Evolutionary conservation across 2,888 invertebrate genomes (phyloP).

Genomic region (Limnephilus lunatus): DNA sequence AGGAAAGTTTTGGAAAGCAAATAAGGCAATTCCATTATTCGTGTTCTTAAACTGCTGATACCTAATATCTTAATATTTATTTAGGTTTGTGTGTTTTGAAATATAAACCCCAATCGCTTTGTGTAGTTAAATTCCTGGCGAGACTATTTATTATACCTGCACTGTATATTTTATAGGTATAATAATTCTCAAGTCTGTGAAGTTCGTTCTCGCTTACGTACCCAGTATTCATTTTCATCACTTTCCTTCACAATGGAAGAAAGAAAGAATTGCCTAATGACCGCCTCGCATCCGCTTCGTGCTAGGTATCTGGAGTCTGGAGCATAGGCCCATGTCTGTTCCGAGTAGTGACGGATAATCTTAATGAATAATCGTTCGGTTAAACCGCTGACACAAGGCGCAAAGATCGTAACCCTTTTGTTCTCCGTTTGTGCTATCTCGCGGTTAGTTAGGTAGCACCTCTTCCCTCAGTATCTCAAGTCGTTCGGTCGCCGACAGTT

Average conservation of each 20-base stretch:
- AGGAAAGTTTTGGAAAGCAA: not conserved
- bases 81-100: slow-evolving; percentile 13
- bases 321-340: not conserved
- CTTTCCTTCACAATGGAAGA: not conserved
- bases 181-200: not conserved
- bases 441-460: not conserved
- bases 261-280: slow-evolving; percentile 26
- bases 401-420: not conserved
- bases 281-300: slow-evolving; percentile 3
- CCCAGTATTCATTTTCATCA: not conserved
- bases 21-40: not conserved
- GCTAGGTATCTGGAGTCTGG: not conserved
- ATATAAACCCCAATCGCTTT: not conserved
- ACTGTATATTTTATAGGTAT: not conserved
- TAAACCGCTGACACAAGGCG: not conserved
- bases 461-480: not conserved
- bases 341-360: slow-evolving; percentile 9
- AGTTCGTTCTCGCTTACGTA: not conserved
- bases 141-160: not conserved
- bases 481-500: not conserved
- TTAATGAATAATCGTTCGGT: not conserved
- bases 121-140: not conserved
- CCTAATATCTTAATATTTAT: not conserved
- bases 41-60: not conserved
- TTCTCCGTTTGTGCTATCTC: not conserved